Evolutionary conservation across 2,888 invertebrate genomes (phyloP), one percentile per base, ranked within the genome.

Genomic region (Scaptomyza parva): DNA sequence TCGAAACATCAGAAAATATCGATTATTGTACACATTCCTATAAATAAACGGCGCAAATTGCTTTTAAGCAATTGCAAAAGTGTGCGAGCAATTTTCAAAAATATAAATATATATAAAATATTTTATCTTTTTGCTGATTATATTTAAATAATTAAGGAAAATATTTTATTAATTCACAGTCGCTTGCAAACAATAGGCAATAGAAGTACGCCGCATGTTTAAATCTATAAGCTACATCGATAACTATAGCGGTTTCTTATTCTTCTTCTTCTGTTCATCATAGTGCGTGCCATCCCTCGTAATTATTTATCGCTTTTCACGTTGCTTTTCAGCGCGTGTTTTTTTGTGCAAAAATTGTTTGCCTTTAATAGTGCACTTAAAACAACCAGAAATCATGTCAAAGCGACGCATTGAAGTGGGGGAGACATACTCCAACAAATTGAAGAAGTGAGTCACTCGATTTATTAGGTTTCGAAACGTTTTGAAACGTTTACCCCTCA

Each of bases 341-440:
- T 77, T 79, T 77, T 66, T 66, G 69, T 55, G 69, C 57, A 62
- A 58, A 70, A 72, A 37, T 48, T 35, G 62, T 61, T 55, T 44
- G 26, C 26, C 59, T 14, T 9, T 41, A 37, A 43, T 65, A 67
- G 53, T 53, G 28, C 22, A 59, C 51, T 67, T 53, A 37, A 1
- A 41, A 26, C 9, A 41, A 51, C 24, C n/a, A 8, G 55, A n/a
- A 28, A 52, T 65, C 28, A 91, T 97, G 97, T 96, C 96, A 44
- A 97, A 97, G 91, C 93, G 97, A 85, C 94, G 97, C 90, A 96
- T 97, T 90, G 97, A 97, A 93, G 96, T 97, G 70, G 94, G 96
- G 88, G 97, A 97, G 89, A 96, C 97, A 3, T 96, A 96, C 90
- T 93, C 64, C 26, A 83, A 12, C 24, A 90, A 96, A 63, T 95